Percentiles rank a stretch among this genome's conserved stretches.
phyloP scores from a whole-genome alignment of 2,113 vertebrate species.

The Ceyx margarethae region DNA sequence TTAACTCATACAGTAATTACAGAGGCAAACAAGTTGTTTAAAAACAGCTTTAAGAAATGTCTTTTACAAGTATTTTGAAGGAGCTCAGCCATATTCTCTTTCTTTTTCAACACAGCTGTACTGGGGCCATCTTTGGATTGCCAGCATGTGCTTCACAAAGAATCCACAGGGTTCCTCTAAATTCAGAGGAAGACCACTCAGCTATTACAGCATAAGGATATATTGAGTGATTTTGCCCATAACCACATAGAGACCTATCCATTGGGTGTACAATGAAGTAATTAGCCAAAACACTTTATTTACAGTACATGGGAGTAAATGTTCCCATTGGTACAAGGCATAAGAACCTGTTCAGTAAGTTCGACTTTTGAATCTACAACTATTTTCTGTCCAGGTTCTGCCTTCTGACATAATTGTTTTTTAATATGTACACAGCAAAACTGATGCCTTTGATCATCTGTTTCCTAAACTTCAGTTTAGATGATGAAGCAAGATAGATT shows the following conservation, averaged over 20 bases:
- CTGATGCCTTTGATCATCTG: background rate
- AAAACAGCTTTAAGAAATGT: background rate
- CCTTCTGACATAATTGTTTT: background rate
- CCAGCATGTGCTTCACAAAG: background rate
- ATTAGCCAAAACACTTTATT: background rate
- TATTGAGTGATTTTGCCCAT: background rate
- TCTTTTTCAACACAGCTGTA: background rate
- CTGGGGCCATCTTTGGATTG: background rate
- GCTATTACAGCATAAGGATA: background rate
- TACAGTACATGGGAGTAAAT: background rate
- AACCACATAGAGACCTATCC: background rate
- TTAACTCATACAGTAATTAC: conserved; percentile 16
- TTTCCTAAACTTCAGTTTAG: background rate
- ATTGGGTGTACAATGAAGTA: background rate
- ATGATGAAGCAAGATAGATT: background rate
- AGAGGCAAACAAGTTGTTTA: background rate
- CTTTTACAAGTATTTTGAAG: background rate
- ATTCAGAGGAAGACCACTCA: background rate
- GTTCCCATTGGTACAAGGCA: fast-evolving
- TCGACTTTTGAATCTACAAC: background rate
- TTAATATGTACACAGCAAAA: background rate
- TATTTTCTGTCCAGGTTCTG: background rate
- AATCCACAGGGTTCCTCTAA: background rate
- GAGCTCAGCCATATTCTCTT: background rate
- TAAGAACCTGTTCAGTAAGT: background rate